Percentiles rank a stretch among this genome's conserved stretches.
These are phyloP conservation scores for Melinaea menophilus DNA, from an alignment of 2,888 invertebrate genomes.

Conservation along the genomic window DNA sequence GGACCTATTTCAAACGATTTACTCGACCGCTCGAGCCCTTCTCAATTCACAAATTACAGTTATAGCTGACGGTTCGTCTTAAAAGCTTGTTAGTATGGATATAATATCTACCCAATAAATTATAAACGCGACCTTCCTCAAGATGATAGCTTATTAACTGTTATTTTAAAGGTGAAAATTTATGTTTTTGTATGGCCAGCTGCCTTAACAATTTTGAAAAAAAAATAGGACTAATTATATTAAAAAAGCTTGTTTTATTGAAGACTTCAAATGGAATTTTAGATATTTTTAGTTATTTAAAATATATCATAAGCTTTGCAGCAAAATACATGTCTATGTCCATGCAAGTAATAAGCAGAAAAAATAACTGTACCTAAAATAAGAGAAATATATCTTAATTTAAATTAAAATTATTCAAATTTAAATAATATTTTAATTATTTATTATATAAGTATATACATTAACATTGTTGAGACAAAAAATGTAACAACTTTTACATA, in stretches of 20 bases:
- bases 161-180: constrained; percentile 71
- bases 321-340: too few relatives aligned
- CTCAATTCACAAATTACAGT: constrained; percentile 66
- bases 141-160: constrained; percentile 44
- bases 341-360: too few relatives aligned
- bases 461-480: too few relatives aligned
- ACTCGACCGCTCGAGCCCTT: constrained; percentile 41
- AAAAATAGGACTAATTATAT: background rate
- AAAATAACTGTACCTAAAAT: too few relatives aligned
- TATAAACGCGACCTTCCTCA: constrained; percentile 46
- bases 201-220: constrained; percentile 33
- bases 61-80: constrained; percentile 48
- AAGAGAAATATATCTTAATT: too few relatives aligned
- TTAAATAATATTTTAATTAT: too few relatives aligned
- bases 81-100: constrained; percentile 44
- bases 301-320: too few relatives aligned
- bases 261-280: background rate
- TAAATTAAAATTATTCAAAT: too few relatives aligned
- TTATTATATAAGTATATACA: too few relatives aligned
- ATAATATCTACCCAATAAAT: constrained; percentile 50
- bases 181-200: constrained; percentile 55
- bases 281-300: too few relatives aligned
- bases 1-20: constrained; percentile 63
- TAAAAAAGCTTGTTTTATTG: background rate
- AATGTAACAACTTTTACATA: too few relatives aligned